These are phyloP conservation scores for Aradus depressus DNA, from an alignment of 2,888 invertebrate genomes.

Conservation along the genomic window DNA sequence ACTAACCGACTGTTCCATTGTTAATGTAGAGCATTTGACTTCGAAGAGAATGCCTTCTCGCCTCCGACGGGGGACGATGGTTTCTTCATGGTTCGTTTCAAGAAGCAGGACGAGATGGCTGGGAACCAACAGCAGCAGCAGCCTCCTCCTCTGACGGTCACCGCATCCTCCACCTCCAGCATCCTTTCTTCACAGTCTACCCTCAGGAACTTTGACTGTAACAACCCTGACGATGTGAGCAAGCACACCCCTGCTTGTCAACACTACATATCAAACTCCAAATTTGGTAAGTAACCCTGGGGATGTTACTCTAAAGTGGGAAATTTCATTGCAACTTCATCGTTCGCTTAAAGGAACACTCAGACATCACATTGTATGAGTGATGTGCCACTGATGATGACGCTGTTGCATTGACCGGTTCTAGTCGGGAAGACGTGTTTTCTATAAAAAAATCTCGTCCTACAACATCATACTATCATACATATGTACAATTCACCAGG, in stretches of 20 bases:
- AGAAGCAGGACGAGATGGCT: conserved; percentile 33
- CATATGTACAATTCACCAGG: too few relatives aligned
- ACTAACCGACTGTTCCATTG: too few relatives aligned
- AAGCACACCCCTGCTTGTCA: conserved; percentile 55
- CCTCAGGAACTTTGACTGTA: conserved; percentile 15
- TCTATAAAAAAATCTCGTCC: too few relatives aligned
- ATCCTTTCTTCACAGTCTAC: conserved; percentile 16
- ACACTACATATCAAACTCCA: conserved; percentile 41
- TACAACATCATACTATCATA: too few relatives aligned
- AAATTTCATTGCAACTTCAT: too few relatives aligned
- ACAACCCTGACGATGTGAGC: not conserved
- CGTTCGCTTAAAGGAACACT: too few relatives aligned
- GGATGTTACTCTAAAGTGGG: not conserved
- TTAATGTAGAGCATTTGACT: conserved; percentile 35
- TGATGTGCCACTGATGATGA: too few relatives aligned
- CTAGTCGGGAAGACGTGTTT: too few relatives aligned
- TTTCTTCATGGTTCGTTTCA: conserved; percentile 58
- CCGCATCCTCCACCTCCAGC: conserved; percentile 11
- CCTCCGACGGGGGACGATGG: conserved; percentile 65
- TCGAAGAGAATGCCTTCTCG: conserved; percentile 49
- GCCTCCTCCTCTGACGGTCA: conserved; percentile 2
- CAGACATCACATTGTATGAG: too few relatives aligned
- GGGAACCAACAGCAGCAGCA: too few relatives aligned
- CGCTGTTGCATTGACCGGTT: too few relatives aligned
- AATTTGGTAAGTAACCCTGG: conserved; percentile 24